These are phyloP conservation scores for Trematomus loennbergii DNA, from an alignment of 2,113 vertebrate genomes.

Conservation along the genomic window DNA sequence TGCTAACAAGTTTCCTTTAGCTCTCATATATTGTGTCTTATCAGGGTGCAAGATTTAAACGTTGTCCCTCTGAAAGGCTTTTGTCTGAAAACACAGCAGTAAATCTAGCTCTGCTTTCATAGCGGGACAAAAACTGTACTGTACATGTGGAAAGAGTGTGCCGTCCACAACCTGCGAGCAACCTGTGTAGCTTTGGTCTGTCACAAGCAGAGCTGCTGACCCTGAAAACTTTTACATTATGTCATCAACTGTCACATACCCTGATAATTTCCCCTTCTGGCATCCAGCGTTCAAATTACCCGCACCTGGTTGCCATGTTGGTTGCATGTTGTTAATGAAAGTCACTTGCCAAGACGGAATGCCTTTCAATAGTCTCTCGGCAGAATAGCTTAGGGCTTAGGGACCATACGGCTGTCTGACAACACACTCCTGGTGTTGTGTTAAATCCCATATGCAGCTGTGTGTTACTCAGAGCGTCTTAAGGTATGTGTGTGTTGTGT, in stretches of 20 bases:
- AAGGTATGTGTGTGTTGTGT: slow-evolving; percentile 52
- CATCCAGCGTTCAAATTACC: slow-evolving; percentile 67
- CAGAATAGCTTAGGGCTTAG: slow-evolving; percentile 66
- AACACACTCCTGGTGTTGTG: slow-evolving; percentile 68
- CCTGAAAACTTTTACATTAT: slow-evolving; percentile 56
- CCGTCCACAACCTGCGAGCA: slow-evolving; percentile 41
- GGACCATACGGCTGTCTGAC: slow-evolving; percentile 74
- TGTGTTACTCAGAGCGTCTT: slow-evolving; percentile 62
- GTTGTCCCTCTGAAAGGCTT: slow-evolving; percentile 25
- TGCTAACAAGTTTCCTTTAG: slow-evolving; percentile 63
- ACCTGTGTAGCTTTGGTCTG: slow-evolving; percentile 45
- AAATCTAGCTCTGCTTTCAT: slow-evolving; percentile 18
- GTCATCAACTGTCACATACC: slow-evolving; percentile 73
- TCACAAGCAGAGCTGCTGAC: slow-evolving; percentile 42
- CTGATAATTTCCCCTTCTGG: slow-evolving; percentile 72
- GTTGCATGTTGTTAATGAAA: slow-evolving; percentile 75
- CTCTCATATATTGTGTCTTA: slow-evolving; percentile 26
- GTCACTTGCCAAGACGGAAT: slow-evolving; percentile 68
- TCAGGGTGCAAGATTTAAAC: slow-evolving; percentile 17
- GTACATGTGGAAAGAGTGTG: slow-evolving; percentile 6
- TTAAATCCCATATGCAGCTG: slow-evolving; percentile 75
- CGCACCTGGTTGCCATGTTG: slow-evolving; percentile 73
- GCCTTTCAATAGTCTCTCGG: slow-evolving; percentile 64
- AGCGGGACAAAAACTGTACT: not conserved
- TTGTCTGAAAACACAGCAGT: slow-evolving; percentile 18